These are phyloP conservation scores for Musca domestica DNA, from an alignment of 1,140 invertebrate species.

Conservation along the genomic window DNA sequence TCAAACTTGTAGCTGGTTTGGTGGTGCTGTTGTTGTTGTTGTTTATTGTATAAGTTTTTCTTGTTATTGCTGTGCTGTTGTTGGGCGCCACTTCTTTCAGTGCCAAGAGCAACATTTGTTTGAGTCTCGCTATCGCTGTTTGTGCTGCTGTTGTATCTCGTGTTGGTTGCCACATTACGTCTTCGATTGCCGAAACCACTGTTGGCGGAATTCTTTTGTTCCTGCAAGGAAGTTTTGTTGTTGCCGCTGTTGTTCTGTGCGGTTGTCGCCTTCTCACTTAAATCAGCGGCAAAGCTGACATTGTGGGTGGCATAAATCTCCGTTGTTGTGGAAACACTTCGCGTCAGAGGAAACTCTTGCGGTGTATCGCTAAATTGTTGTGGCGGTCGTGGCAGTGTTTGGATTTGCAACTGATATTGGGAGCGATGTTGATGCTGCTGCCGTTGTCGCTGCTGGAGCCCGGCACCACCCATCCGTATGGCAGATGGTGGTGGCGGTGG, in stretches of 20 bases:
- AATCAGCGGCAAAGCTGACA: background rate
- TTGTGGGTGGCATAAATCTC: conserved; percentile 38
- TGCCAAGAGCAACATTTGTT: conserved; percentile 3
- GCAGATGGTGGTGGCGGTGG: conserved; percentile 21
- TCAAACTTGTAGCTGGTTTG: background rate
- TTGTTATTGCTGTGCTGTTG: background rate
- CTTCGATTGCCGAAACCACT: background rate
- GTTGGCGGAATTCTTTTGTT: background rate
- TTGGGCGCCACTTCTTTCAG: background rate
- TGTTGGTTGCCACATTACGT: conserved; percentile 42
- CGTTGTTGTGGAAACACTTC: conserved; percentile 50
- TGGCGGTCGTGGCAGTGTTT: conserved; percentile 8
- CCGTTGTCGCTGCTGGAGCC: background rate
- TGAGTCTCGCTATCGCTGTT: conserved; percentile 12
- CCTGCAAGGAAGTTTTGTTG: background rate
- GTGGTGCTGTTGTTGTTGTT: background rate
- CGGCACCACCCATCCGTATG: conserved; percentile 10
- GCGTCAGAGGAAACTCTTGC: conserved; percentile 48
- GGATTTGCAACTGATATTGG: background rate
- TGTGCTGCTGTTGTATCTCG: conserved; percentile 10
- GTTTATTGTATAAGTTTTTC: background rate
- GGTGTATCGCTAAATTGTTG: conserved; percentile 41
- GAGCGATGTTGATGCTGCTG: background rate
- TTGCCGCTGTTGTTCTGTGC: background rate
- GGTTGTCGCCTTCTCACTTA: background rate